These are phyloP conservation scores for Gymnorhina tibicen DNA, from an alignment of 2,113 vertebrate species.

Conservation along the genomic window DNA sequence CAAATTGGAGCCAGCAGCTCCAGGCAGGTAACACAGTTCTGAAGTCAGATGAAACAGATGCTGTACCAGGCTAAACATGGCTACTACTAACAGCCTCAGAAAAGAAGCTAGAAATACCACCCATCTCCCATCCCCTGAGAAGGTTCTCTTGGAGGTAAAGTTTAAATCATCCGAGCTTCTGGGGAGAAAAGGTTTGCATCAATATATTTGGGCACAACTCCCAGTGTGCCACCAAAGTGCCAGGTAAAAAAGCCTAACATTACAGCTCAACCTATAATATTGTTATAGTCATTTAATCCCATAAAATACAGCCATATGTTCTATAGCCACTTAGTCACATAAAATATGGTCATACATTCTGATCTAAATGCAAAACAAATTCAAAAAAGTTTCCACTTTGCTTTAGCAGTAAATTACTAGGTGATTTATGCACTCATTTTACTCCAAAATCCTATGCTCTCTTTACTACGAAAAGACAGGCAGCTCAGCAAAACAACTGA, in stretches of 20 bases:
- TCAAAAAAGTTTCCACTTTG: neutral
- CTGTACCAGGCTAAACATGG: neutral
- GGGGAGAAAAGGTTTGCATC: neutral
- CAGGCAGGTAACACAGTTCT: neutral
- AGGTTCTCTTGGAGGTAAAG: neutral
- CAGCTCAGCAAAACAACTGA: neutral
- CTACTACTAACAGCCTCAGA: neutral
- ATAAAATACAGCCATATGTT: neutral
- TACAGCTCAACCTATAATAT: neutral
- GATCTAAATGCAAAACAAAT: neutral
- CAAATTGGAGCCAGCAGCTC: neutral
- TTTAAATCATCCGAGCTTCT: slow-evolving; percentile 31
- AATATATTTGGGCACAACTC: neutral
- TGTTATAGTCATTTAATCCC: neutral
- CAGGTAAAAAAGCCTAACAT: neutral
- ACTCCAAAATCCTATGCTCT: neutral
- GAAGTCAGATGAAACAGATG: neutral
- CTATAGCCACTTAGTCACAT: neutral
- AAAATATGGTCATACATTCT: neutral
- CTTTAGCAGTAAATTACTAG: neutral
- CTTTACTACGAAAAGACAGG: neutral
- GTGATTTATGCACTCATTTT: neutral
- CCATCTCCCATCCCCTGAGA: neutral
- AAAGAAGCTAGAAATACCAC: neutral
- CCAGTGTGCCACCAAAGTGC: neutral